Percentiles rank a stretch among this genome's conserved stretches.
phyloP scores from a whole-genome alignment of 2,113 vertebrate genomes.

The Hiodon alosoides region DNA sequence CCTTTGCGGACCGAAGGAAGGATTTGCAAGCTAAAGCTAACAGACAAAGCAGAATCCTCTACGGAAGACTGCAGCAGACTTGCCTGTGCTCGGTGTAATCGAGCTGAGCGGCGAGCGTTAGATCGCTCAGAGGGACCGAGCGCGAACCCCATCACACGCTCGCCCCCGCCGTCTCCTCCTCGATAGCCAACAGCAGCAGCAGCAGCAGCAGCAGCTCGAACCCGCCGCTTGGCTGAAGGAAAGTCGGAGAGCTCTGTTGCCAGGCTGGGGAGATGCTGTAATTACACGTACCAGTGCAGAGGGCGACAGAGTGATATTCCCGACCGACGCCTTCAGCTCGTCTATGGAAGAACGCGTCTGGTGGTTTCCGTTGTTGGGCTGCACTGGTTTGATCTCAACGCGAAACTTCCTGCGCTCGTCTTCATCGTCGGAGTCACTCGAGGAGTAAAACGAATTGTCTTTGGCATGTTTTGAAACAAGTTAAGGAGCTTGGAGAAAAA shows the following conservation, averaged over 20 bases:
- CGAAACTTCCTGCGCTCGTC: constrained; percentile 89
- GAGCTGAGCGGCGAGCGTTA: too few relatives aligned
- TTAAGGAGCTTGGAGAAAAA: constrained; percentile 61
- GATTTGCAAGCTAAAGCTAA: too few relatives aligned
- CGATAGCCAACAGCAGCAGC: neutral
- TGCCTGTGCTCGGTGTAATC: too few relatives aligned
- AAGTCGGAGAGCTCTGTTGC: constrained; percentile 20
- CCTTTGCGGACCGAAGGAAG: too few relatives aligned
- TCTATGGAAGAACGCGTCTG: constrained; percentile 82
- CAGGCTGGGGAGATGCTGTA: neutral
- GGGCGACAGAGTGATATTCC: constrained; percentile 87
- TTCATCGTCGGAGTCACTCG: constrained; percentile 90
- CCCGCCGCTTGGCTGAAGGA: neutral
- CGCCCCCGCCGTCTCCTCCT: neutral
- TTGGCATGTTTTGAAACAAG: constrained; percentile 79
- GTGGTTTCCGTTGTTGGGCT: constrained; percentile 77
- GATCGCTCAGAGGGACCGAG: neutral
- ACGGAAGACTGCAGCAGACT: too few relatives aligned
- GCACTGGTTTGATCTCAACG: constrained; percentile 91
- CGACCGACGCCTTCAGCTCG: constrained; percentile 91
- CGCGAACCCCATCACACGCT: neutral
- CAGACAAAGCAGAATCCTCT: too few relatives aligned
- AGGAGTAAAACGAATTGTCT: constrained; percentile 93
- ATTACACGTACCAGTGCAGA: constrained; percentile 71
- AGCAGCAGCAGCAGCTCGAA: neutral